Evolutionary conservation across 2,888 invertebrate species (phyloP).

Genomic region (Belgica antarctica): DNA sequence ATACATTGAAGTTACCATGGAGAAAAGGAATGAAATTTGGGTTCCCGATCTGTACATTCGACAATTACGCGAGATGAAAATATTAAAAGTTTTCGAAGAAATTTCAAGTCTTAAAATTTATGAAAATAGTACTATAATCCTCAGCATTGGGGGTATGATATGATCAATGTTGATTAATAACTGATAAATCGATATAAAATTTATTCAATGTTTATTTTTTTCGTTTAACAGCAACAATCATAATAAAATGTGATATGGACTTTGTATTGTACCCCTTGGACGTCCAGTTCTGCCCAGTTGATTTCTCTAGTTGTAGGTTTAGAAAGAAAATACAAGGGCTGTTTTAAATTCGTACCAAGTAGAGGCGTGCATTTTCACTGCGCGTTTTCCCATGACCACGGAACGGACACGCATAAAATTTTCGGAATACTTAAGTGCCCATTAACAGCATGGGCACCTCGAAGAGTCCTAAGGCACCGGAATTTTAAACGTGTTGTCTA

Average conservation of each 20-base stretch:
- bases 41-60: conserved; percentile 55
- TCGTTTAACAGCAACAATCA: conserved; percentile 65
- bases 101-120: conserved; percentile 63
- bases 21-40: conserved; percentile 49
- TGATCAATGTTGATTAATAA: too few relatives aligned
- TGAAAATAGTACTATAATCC: conserved; percentile 62
- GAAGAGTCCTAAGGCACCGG: too few relatives aligned
- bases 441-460: too few relatives aligned
- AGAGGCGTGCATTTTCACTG: too few relatives aligned
- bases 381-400: too few relatives aligned
- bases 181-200: too few relatives aligned
- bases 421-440: too few relatives aligned
- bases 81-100: conserved; percentile 62
- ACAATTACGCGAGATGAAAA: conserved; percentile 63
- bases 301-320: conserved; percentile 67
- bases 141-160: conserved; percentile 66
- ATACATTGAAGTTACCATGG: conserved; percentile 48
- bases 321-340: conserved; percentile 48
- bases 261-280: conserved; percentile 63
- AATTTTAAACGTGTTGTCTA: too few relatives aligned
- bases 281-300: conserved; percentile 64
- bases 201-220: too few relatives aligned
- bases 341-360: neutral
- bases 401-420: too few relatives aligned
- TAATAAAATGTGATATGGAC: conserved; percentile 67